Base-by-base conservation (phyloP, 1,140 invertebrate species). In the Drosophila tristis region DNA sequence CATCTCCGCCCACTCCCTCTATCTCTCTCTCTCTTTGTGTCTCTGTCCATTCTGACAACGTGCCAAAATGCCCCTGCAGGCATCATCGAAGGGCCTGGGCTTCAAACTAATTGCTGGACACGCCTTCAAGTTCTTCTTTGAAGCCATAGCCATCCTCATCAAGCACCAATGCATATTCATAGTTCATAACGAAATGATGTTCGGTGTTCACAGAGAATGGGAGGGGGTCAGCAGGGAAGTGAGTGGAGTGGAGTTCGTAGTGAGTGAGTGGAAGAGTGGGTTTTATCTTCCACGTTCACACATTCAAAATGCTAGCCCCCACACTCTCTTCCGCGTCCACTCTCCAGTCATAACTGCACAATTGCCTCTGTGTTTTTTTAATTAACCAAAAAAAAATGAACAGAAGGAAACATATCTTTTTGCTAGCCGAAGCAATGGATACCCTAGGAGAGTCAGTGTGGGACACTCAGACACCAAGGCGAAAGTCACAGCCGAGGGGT, bases 91-190 rank as follows among this genome's bases (percentile, higher is more conserved):
- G 77, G 81, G 73, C 74, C 49, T 25, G 66, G 35, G 48, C 48
- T 43, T 6, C 29, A 54, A 56, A 63, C 68, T 85, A 85, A 85
- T 85, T 85, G 80, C 77, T 42, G 20, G 80, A 44, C 77, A 79
- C 77, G 77, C 60, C 74, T 51, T 31, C 54, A 57, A 70, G 44
- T 68, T 20, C 5, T 47, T 42, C 6, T 25, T 13, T 11, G 35
- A n/a, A 31, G 31, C 11, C 6, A 45, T 11, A 13, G 25, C 42
- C 23, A 23, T 66, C 59, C 78, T 67, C 73, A 80, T 80, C 78
- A 80, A 68, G 65, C 45, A 39, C 26, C 73, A 65, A 77, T 84
- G 80, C 81, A 84, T 84, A 84, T 84, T 84, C 81, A 84, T 84
- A 77, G 66, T 77, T 39, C 77, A 74, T 84, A 80, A 84, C 63